Base-by-base conservation (phyloP, 1,140 invertebrate genomes). In the Drosophila santomea region DNA sequence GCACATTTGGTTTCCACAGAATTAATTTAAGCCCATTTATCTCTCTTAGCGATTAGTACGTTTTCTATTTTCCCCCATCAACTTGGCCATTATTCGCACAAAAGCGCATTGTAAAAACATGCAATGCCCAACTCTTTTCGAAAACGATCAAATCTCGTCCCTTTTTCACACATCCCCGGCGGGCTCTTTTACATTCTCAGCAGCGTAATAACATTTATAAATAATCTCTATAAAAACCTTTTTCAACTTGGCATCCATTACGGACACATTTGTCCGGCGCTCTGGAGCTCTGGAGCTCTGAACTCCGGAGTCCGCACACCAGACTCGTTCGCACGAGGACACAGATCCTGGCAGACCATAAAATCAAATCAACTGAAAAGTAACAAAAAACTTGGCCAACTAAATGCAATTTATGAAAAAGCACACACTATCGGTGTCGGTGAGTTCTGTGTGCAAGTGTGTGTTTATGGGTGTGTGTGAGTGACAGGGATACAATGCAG, bases 351-450 rank as follows among this genome's bases (percentile, higher is more conserved):
- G 64, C 67, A 69, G 67, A 71, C 67, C 67, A 69, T 71, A 71
- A 71, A 71, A 71, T 71, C 67, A 71, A 71, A 71, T 71, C 67
- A 71, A 71, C 67, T 71, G 66, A 71, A 71, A 71, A 71, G 36
- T 71, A 71, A 71, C 64, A 71, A 61, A 73, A 82, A 84, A 85
- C 77, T 79, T 83, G 82, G 39, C 69, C 48, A 83, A 72, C 75
- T 79, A 79, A 80, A 80, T 80, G 80, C 76, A 83, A 84, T 83
- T 83, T 83, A 86, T 86, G 78, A 64, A 86, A 81, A 78, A 71
- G 68, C 74, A 81, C 57, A 60, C 58, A 60, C 58, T 63, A 63
- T 74, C 71, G 66, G 68, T 72, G 68, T 57, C 51, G 43, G 11
- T 35, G 17, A 17, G 35, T 47, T 60, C 8, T 48, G 28, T 8